Percentiles rank a stretch among this genome's conserved stretches.
phyloP scores from a whole-genome alignment of 2,888 invertebrate genomes.

The Drosophila peninsularis region DNA sequence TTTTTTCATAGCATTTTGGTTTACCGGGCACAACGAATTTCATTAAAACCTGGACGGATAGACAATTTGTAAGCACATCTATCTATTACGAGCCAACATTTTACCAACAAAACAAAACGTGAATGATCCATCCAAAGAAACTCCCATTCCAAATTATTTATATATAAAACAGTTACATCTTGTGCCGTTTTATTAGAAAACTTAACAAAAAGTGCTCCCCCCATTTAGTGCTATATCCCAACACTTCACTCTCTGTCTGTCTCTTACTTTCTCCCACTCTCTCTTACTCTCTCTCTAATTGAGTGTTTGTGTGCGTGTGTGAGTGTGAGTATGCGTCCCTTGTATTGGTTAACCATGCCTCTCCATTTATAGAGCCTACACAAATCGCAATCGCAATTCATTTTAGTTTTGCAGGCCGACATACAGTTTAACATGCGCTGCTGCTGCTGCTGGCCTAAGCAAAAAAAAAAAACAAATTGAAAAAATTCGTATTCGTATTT shows the following conservation, averaged over 20 bases:
- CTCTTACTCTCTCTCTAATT: slow-evolving; percentile 27
- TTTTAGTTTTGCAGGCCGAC: slow-evolving; percentile 40
- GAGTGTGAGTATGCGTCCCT: slow-evolving; percentile 33
- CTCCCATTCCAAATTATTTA: slow-evolving; percentile 15
- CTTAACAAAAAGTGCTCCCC: slow-evolving; percentile 26
- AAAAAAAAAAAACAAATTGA: background rate
- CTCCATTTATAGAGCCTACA: slow-evolving; percentile 28
- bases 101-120: slow-evolving; percentile 26
- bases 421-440: slow-evolving; percentile 54
- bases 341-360: slow-evolving; percentile 40
- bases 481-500: slow-evolving; percentile 17
- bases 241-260: slow-evolving; percentile 10
- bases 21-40: slow-evolving; percentile 81
- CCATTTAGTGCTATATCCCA: slow-evolving; percentile 16
- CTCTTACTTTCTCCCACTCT: slow-evolving; percentile 6
- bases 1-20: slow-evolving; percentile 82
- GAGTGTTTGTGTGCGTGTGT: slow-evolving; percentile 30
- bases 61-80: slow-evolving; percentile 81
- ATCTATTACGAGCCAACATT: slow-evolving; percentile 46
- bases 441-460: slow-evolving; percentile 33
- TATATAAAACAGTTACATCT: slow-evolving; percentile 28
- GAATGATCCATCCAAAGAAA: slow-evolving; percentile 51
- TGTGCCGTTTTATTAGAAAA: slow-evolving; percentile 51
- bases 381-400: slow-evolving; percentile 28
- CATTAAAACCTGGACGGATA: slow-evolving; percentile 81